Evolutionary conservation across 2,888 invertebrate genomes (phyloP).

Genomic region (Teinopalpus imperialis): DNA sequence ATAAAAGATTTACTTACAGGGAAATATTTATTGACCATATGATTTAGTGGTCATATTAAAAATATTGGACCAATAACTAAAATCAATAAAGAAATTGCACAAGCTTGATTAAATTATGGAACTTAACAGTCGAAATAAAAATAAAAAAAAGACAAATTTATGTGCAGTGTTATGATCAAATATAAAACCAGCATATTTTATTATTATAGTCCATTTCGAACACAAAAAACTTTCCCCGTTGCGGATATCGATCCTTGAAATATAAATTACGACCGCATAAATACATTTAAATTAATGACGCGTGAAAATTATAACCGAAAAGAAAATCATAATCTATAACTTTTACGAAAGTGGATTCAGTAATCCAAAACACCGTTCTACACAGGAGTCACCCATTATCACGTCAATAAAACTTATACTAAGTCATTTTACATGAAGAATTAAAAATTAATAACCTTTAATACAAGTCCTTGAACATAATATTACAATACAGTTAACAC

Average conservation of each 20-base stretch:
- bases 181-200: conserved; percentile 7
- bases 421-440: conserved; percentile 46
- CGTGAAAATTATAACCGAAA: conserved; percentile 17
- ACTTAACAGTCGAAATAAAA: too few species aligned
- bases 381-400: conserved; percentile 29
- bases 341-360: conserved; percentile 22
- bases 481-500: conserved; percentile 48
- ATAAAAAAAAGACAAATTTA: too few species aligned
- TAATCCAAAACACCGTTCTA: conserved; percentile 14
- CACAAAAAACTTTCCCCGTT: conserved; percentile 19
- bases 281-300: conserved; percentile 16
- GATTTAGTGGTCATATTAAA: too few species aligned
- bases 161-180: conserved; percentile 3
- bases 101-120: too few species aligned
- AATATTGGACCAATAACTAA: too few species aligned
- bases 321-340: conserved; percentile 12
- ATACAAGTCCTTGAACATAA: conserved; percentile 39
- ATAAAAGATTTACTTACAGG: too few species aligned
- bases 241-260: conserved; percentile 18
- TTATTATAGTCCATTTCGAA: conserved; percentile 12
- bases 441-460: conserved; percentile 43
- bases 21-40: too few species aligned
- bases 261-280: conserved; percentile 2
- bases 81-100: too few species aligned
- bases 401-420: conserved; percentile 37